Percentiles rank a stretch among this genome's conserved stretches.
Evolutionary conservation across 2,888 invertebrate species (phyloP).

Genomic region (Ceriagrion tenellum): DNA sequence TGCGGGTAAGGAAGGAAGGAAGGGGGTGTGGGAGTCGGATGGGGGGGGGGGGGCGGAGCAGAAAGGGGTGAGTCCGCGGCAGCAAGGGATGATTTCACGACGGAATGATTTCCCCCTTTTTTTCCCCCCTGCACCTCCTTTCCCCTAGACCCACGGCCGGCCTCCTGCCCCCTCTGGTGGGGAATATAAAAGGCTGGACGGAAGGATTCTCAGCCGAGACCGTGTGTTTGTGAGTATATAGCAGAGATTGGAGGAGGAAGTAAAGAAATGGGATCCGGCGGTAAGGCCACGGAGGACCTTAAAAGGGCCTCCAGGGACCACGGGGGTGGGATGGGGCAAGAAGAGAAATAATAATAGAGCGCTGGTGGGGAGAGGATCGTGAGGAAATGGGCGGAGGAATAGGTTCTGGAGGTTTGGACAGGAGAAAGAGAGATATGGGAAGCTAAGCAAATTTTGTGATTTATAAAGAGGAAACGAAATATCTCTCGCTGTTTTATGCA

Average conservation of each 20-base stretch:
- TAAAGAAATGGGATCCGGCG: slow-evolving; percentile 23
- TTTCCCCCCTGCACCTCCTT: neutral
- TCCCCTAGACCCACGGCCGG: neutral
- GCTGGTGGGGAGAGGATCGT: neutral
- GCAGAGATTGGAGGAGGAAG: slow-evolving; percentile 30
- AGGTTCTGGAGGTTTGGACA: neutral
- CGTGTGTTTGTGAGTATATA: slow-evolving; percentile 13
- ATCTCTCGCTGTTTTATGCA: neutral
- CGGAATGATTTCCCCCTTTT: slow-evolving; percentile 37
- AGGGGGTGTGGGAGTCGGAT: neutral
- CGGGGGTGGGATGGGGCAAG: neutral
- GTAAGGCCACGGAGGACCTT: neutral
- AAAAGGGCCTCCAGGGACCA: neutral
- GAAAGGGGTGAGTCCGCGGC: neutral
- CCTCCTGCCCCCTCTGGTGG: too few relatives aligned
- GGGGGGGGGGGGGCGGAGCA: neutral
- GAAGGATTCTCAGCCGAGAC: neutral
- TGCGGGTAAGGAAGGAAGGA: neutral
- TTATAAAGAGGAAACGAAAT: slow-evolving; percentile 8
- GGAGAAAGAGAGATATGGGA: neutral
- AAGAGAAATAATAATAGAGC: neutral
- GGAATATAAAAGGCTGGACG: slow-evolving; percentile 1
- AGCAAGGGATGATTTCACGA: slow-evolving; percentile 40
- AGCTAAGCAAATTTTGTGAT: slow-evolving; percentile 7
- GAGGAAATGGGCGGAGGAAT: slow-evolving; percentile 4